phyloP scores from a whole-genome alignment of 2,113 vertebrate species.

The Lycaon pictus region DNA sequence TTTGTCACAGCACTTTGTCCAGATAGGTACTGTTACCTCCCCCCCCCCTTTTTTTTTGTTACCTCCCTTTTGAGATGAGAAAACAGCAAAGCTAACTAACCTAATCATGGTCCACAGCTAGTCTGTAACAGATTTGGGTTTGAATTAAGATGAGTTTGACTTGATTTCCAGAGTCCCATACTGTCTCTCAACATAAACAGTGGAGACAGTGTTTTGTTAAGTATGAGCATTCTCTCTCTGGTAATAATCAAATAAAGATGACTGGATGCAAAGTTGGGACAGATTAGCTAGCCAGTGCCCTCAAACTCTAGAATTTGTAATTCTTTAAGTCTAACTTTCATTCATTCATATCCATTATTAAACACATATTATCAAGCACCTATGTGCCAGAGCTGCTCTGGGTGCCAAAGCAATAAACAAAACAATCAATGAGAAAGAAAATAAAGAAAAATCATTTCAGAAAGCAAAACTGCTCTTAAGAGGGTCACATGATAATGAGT shows the following conservation, averaged over 20 bases:
- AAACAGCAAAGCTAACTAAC: not conserved
- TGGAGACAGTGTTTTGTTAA: not conserved
- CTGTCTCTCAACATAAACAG: not conserved
- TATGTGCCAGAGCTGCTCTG: not conserved
- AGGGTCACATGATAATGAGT: not conserved
- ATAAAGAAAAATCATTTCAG: not conserved
- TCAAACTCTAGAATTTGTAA: not conserved
- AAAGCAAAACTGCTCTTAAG: not conserved
- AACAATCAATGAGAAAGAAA: not conserved
- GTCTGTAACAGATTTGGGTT: not conserved
- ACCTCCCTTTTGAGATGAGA: not conserved
- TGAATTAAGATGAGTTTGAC: not conserved
- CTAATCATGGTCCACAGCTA: not conserved
- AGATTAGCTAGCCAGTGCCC: not conserved
- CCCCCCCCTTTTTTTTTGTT: not conserved
- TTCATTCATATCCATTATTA: not conserved
- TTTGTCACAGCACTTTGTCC: not conserved
- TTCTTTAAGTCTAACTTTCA: not conserved
- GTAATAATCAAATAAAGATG: conserved; percentile 9
- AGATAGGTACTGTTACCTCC: not conserved
- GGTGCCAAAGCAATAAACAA: not conserved
- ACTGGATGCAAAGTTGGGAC: not conserved
- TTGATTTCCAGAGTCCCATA: not conserved
- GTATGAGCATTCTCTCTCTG: not conserved
- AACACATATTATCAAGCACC: not conserved